phyloP scores from a whole-genome alignment of 1,140 invertebrate species.

The Pseudomyrmex concolor region DNA sequence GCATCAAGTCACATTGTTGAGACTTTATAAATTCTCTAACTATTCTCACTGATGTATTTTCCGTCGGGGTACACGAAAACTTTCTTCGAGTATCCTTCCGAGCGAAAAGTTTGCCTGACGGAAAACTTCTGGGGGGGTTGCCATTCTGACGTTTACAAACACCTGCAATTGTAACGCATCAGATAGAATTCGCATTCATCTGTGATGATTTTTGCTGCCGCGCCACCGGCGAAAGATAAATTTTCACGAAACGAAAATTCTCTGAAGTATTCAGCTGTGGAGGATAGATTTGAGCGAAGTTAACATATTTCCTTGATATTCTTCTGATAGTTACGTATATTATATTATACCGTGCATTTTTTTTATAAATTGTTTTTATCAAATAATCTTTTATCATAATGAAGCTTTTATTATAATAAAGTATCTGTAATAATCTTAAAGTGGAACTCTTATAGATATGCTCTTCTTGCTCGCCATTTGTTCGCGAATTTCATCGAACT shows the following conservation, averaged over 20 bases:
- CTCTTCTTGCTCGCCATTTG: conserved; percentile 19
- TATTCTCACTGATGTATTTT: conserved; percentile 30
- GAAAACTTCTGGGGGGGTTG: conserved; percentile 36
- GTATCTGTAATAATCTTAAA: not conserved
- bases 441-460: conserved; percentile 21
- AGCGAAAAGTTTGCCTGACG: conserved; percentile 32
- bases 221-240: not conserved
- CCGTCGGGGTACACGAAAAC: conserved; percentile 18
- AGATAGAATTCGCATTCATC: conserved; percentile 44
- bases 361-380: too few species aligned
- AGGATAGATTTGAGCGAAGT: conserved; percentile 23
- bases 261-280: not conserved
- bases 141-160: conserved; percentile 54
- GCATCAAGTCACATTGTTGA: conserved; percentile 35
- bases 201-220: conserved; percentile 41
- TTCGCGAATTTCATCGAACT: conserved; percentile 57
- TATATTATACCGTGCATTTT: not conserved
- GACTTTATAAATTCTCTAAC: conserved; percentile 48
- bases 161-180: conserved; percentile 39
- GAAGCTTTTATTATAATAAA: not conserved
- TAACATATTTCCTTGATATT: conserved; percentile 16
- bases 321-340: not conserved
- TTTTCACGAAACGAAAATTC: conserved; percentile 35
- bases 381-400: too few species aligned
- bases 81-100: conserved; percentile 30